Base-by-base conservation (phyloP, 2,888 invertebrate genomes). In the Deilephila porcellus region DNA sequence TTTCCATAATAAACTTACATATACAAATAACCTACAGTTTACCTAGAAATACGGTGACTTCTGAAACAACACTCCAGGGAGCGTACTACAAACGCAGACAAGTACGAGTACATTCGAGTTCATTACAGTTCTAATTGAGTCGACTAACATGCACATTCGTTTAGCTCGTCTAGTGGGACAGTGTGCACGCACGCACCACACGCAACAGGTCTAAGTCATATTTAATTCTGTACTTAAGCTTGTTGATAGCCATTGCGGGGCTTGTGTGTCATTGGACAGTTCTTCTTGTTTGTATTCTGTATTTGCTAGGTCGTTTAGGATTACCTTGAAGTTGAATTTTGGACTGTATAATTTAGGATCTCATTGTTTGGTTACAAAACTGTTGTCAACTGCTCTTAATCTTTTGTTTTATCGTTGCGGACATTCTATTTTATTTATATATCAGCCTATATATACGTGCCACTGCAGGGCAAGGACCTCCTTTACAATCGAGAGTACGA, bases 151-250 rank as follows among this genome's bases (percentile, higher is more conserved):
- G 60, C 25, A 71, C 53, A 56, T 72, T 34, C 17, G 63, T 63
- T 34, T 32, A 60, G 32, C 5, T 0, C n/a, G 53, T 60, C 73
- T 73, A 52, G 37, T 62, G 73, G 73, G 70, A 73, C 52, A 19
- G 6, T 7, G 14, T 70, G 34, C 52, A 70, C 70, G 60, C 59
- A 53, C 60, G 20, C 5, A 25, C 37, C 45, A 34, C 73, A 70
- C 73, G 73, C 73, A 73, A 73, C 70, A 52, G 60, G 73, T 73
- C 25, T 60, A 45, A 52, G 64, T 20, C 20, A 52, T 45, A 20
- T 64, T 52, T 52, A 67, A 11, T 52, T 14, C 67, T 67, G 25
- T 52, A 67, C 19, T 62, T 62, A 32, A 19, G 53, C 70, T 70
- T 53, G 32, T 62, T 62, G 62, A 17, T 63, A 34, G 62, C 6